Evolutionary conservation across 2,113 vertebrate species (phyloP).

Genomic region (Chroicocephalus ridibundus): DNA sequence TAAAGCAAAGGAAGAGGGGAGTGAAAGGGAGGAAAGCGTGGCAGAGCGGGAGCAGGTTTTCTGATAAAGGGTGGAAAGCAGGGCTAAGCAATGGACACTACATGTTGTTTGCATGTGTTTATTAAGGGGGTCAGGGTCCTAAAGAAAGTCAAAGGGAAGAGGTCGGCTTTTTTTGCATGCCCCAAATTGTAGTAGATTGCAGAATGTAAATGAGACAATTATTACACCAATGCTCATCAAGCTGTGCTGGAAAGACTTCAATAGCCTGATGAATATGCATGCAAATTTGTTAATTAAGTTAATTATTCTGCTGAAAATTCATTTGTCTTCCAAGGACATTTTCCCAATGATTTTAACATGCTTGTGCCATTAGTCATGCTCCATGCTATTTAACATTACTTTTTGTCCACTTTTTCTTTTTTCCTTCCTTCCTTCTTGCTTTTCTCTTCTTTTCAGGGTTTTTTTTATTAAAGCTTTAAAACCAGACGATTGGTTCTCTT

Average conservation of each 20-base stretch:
- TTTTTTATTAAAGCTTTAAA: constrained; percentile 72
- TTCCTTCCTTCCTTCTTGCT: constrained; percentile 3
- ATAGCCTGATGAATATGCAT: constrained; percentile 99
- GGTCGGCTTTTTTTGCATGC: constrained; percentile 75
- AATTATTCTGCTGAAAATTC: constrained; percentile 99
- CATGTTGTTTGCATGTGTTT: constrained; percentile 30
- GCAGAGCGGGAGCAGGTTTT: constrained; percentile 33
- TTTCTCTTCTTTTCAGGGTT: constrained; percentile 53
- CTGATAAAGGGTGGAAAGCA: background rate
- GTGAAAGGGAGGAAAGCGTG: background rate
- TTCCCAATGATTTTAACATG: constrained; percentile 99
- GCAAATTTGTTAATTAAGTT: constrained; percentile 99
- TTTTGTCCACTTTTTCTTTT: constrained; percentile 89
- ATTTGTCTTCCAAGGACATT: constrained; percentile 99
- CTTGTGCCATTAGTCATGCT: constrained; percentile 99
- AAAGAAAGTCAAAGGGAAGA: constrained; percentile 80
- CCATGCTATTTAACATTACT: constrained; percentile 93
- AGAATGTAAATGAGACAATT: constrained; percentile 99
- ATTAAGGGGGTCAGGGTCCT: constrained; percentile 63
- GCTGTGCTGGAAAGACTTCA: constrained; percentile 99
- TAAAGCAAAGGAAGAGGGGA: constrained; percentile 2
- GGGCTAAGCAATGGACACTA: constrained; percentile 52
- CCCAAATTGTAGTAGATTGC: constrained; percentile 98
- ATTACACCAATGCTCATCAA: constrained; percentile 99
- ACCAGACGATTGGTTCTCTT: constrained; percentile 66